Conservation (phyloP, 1,140 invertebrate species). For the Cotesia typhae region DNA sequence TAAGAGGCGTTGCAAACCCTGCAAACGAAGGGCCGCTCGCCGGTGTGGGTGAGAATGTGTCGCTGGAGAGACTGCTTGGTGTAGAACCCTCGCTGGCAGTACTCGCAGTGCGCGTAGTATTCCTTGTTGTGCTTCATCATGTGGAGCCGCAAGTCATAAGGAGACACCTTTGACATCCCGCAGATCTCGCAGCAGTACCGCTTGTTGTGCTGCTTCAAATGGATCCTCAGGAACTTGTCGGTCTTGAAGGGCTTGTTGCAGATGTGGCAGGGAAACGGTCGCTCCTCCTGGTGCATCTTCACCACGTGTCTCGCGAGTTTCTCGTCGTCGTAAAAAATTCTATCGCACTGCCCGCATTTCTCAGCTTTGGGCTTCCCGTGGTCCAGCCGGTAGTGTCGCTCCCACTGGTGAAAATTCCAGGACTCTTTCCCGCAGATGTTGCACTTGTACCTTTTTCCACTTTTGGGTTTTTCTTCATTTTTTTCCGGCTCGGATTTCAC, state of each 20-base stretch:
- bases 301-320: conserved; percentile 42
- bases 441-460: conserved; percentile 8
- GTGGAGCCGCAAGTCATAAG: conserved; percentile 50
- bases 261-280: conserved; percentile 56
- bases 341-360: conserved; percentile 32
- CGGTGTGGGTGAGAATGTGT: conserved; percentile 63
- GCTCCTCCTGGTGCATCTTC: conserved; percentile 49
- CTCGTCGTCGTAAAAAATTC: conserved; percentile 35
- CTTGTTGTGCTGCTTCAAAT: conserved; percentile 70
- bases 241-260: conserved; percentile 71
- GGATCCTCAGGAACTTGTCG: conserved; percentile 59
- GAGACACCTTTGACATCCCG: conserved; percentile 69
- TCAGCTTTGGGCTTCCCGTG: conserved; percentile 1
- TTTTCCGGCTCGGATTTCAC: too few relatives aligned
- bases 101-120: conserved; percentile 50
- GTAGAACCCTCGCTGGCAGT: conserved; percentile 57
- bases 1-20: conserved; percentile 71
- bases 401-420: conserved; percentile 39
- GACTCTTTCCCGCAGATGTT: conserved; percentile 36
- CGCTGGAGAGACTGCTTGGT: conserved; percentile 54
- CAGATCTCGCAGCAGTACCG: conserved; percentile 86
- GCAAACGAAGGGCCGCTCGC: conserved; percentile 82
- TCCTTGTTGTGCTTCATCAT: conserved; percentile 55
- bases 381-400: conserved; percentile 21
- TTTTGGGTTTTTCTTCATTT: too few relatives aligned